A percentile compares a stretch with the other conserved stretches of the same genome.
Conservation (phyloP, 2,888 invertebrate species). For the Vannuccia rotundouncinata region DNA sequence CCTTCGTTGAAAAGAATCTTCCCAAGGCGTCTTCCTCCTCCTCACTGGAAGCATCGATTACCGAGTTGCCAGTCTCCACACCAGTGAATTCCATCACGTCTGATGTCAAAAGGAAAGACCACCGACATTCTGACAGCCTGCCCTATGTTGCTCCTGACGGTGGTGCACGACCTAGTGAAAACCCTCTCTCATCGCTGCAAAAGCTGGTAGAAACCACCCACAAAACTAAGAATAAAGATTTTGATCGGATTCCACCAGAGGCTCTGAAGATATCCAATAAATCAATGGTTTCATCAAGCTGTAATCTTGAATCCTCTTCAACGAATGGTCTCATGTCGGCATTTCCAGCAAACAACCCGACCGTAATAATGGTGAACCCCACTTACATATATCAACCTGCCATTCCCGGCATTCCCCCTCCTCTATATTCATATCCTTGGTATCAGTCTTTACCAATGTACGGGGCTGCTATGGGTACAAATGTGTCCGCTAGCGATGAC, state of each 20-base stretch:
- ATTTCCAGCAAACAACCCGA: neutral
- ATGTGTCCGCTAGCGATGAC: neutral
- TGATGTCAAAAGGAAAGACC: neutral
- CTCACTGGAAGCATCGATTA: neutral
- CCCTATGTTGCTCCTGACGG: constrained; percentile 44
- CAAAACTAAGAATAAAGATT: constrained; percentile 13
- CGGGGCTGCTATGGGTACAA: neutral
- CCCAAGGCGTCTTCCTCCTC: neutral
- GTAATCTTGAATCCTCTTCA: neutral
- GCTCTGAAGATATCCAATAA: neutral
- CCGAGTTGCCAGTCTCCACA: neutral
- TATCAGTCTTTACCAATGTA: neutral
- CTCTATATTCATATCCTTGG: constrained; percentile 1
- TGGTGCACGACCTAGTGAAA: constrained; percentile 58
- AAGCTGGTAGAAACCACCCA: constrained; percentile 84
- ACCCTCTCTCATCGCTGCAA: constrained; percentile 86
- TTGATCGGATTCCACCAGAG: neutral
- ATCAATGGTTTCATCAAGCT: neutral
- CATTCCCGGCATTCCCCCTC: neutral
- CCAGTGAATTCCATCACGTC: neutral
- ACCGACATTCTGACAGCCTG: neutral
- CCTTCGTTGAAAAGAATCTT: constrained; percentile 33
- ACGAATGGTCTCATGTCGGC: neutral
- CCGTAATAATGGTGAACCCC: constrained; percentile 34
- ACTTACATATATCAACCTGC: constrained; percentile 32